Conservation (phyloP, 2,113 vertebrate species). For the Spea multiplicata region DNA sequence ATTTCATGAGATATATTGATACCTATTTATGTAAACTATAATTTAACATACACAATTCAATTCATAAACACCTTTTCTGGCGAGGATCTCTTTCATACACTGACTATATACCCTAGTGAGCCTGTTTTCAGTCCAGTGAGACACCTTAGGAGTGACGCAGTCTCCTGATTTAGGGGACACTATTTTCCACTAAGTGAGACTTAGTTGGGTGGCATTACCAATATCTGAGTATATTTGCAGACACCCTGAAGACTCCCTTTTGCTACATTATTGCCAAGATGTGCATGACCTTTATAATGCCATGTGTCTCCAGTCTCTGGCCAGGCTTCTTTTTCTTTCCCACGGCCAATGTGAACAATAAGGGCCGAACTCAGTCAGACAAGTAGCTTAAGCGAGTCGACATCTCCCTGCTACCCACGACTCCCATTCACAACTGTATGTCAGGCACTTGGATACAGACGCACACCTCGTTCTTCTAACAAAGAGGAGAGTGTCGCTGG, state of each 20-base stretch:
- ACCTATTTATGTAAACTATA: too few species aligned
- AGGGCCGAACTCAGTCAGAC: neutral
- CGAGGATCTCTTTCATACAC: too few species aligned
- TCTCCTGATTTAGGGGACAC: neutral
- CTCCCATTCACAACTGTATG: conserved; percentile 32
- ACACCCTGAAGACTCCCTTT: neutral
- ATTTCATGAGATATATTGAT: too few species aligned
- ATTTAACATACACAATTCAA: too few species aligned
- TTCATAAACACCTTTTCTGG: too few species aligned
- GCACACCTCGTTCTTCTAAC: conserved; percentile 34
- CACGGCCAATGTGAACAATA: conserved; percentile 23
- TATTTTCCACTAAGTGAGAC: neutral
- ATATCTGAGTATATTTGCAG: neutral
- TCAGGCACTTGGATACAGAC: conserved; percentile 16
- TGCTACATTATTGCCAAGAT: neutral
- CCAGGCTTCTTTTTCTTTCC: conserved; percentile 5
- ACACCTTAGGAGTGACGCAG: neutral
- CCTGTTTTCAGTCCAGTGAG: too few species aligned
- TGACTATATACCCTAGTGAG: too few species aligned
- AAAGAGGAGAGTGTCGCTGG: conserved; percentile 33
- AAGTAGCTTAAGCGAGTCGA: neutral
- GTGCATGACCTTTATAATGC: neutral
- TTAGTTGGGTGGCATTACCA: neutral
- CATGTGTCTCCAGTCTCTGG: conserved; percentile 1
- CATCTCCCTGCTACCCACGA: conserved; percentile 27